Evolutionary conservation across 2,113 vertebrate species (phyloP).

Genomic region (Centropristis striata): DNA sequence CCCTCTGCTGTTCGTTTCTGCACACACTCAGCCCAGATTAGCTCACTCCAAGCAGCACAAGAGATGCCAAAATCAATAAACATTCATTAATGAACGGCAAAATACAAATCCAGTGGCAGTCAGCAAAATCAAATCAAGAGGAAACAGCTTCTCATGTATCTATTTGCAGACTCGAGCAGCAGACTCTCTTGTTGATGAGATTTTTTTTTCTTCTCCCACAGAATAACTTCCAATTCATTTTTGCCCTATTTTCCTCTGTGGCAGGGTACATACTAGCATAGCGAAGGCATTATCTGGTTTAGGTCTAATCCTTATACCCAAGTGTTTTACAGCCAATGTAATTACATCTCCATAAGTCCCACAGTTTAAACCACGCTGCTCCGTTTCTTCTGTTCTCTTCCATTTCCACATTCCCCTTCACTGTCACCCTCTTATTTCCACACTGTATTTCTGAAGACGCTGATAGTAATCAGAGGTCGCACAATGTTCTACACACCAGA

Average conservation of each 20-base stretch:
- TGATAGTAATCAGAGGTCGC: constrained; percentile 50
- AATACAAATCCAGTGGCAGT: constrained; percentile 64
- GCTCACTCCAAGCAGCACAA: constrained; percentile 30
- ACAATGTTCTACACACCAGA: constrained; percentile 13
- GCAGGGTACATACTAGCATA: constrained; percentile 49
- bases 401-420: constrained; percentile 30
- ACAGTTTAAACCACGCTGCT: constrained; percentile 57
- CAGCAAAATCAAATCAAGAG: constrained; percentile 65
- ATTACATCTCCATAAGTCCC: constrained; percentile 77
- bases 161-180: constrained; percentile 57
- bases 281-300: constrained; percentile 75
- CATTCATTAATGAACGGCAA: constrained; percentile 62
- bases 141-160: constrained; percentile 60
- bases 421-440: constrained; percentile 29
- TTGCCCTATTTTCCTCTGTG: constrained; percentile 68
- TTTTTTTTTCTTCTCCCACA: constrained; percentile 28
- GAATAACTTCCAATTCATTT: constrained; percentile 73
- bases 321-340: constrained; percentile 79
- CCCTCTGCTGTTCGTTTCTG: constrained; percentile 74
- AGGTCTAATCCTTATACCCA: constrained; percentile 78
- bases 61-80: constrained; percentile 65
- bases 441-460: constrained; percentile 8
- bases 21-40: constrained; percentile 35
- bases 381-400: constrained; percentile 39
- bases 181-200: constrained; percentile 47